Evolutionary conservation across 2,888 invertebrate species (phyloP), one percentile per base, ranked within the genome.

Genomic region (Parnassius glacialis): DNA sequence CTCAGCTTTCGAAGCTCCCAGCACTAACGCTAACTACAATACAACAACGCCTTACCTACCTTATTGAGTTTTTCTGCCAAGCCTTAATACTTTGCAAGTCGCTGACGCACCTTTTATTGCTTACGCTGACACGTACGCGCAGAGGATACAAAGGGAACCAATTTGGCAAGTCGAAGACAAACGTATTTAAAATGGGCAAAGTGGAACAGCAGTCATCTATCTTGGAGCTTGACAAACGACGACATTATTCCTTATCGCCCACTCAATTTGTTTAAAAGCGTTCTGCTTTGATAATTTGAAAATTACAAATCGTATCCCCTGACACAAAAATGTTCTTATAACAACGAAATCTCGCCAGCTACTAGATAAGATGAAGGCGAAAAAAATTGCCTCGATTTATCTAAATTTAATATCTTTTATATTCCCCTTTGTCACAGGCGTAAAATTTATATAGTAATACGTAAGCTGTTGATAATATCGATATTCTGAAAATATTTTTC

Each of bases 211-310:
- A 79, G 81, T 85, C 86, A 91, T 91, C 90, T 87, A 90, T 91
- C 90, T 89, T 80, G 74, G 81, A 82, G 85, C 87, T 88, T 90
- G 91, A 91, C 90, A 91, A 90, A 91, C 87, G 90, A 88, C 90
- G 90, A 89, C 91, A 90, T 91, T 91, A 90, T 88, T 90, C 85
- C 88, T 91, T 91, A 90, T 91, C 91, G 88, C 89, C 90, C 86
- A 90, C 90, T 91, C 91, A 90, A 91, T 91, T 91, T 91, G 89
- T 91, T 90, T 90, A 89, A 91, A 90, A 91, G 90, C 90, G 86
- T 88, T 90, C 83, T 89, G 87, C 90, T 90, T 90, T 90, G 87
- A 91, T 91, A 90, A 91, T 91, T 90, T 90, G 85, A 87, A 82
- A 90, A 90, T 90, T 90, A 90, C 90, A 90, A 91, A 90, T 90